Evolutionary conservation across 2,888 invertebrate species (phyloP).

Genomic region (Orthosia gracilis): DNA sequence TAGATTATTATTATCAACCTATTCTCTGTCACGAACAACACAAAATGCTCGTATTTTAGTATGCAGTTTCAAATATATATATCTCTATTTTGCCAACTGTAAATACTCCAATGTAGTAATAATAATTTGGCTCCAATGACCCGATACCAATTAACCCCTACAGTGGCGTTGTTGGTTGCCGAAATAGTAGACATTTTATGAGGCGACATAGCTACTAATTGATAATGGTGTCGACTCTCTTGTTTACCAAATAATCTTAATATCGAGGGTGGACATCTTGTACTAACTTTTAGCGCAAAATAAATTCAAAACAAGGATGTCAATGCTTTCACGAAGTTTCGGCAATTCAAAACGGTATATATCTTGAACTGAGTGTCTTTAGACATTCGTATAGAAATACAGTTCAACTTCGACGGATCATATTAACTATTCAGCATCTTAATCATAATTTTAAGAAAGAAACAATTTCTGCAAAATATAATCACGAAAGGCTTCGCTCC

Average conservation of each 20-base stretch:
- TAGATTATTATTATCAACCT: conserved; percentile 41
- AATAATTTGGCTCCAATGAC: conserved; percentile 18
- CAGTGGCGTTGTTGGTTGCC: background rate
- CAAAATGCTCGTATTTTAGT: conserved; percentile 2
- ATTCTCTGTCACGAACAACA: conserved; percentile 36
- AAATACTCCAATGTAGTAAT: conserved; percentile 10
- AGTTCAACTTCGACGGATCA: no score
- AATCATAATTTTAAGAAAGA: no score
- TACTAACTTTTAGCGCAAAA: no score
- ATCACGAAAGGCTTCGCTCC: no score
- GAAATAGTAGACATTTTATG: conserved; percentile 13
- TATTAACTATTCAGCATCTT: no score
- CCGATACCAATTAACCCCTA: conserved; percentile 30
- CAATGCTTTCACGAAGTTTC: no score
- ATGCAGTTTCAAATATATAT: conserved; percentile 3
- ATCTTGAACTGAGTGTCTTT: no score
- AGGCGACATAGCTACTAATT: background rate
- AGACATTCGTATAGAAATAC: no score
- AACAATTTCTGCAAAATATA: no score
- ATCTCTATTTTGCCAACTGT: conserved; percentile 7
- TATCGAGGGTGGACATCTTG: background rate
- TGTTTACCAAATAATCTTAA: background rate
- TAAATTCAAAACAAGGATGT: no score
- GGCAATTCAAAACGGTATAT: no score
- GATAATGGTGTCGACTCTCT: background rate